Base-by-base conservation (phyloP, 2,888 invertebrate species). In the Acronicta alni region DNA sequence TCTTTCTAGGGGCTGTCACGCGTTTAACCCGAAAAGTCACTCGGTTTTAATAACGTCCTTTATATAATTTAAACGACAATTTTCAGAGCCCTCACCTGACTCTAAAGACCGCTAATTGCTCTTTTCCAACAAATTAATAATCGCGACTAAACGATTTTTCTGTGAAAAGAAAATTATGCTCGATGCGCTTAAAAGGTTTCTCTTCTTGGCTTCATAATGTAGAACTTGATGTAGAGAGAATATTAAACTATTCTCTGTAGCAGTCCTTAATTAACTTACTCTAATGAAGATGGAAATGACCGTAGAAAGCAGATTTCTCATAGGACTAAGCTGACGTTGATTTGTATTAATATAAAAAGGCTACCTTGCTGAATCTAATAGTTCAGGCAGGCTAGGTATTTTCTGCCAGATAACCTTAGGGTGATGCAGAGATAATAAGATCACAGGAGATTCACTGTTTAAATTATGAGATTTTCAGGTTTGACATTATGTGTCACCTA, bases 41-140 rank as follows among this genome's bases (percentile, higher is more conserved):
- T 85, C 67, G 79, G 82, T 83, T 87, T 87, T 86, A 87, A 86
- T 87, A 85, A 83, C 80, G 79, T 72, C 72, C 72, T 79, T 80
- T 81, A 77, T 80, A 81, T 82, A 85, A 85, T 85, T 85, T 84
- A 84, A 87, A 85, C 83, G 83, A 79, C 79, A 82, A 86, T 86
- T 30, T 85, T 84, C 67, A 77, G 69, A 74, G 77, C 78, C 72
- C 76, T 82, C 76, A 85, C 81, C 84, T 84, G 74, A 69, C 75
- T 83, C 78, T 79, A 84, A 83, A 84, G 82, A 80, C 74, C 76
- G 72, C 75, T 85, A 85, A 87, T 88, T 88, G 81, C 77, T 75
- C 65, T 84, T 78, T 79, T 79, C 66, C 59, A 80, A 75, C 78
- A 79, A 83, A 83, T 86, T 83, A 82, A 82, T 84, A 79, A 72